These are phyloP conservation scores for Eupithecia vulgata DNA, from an alignment of 2,888 invertebrate genomes.

Conservation along the genomic window DNA sequence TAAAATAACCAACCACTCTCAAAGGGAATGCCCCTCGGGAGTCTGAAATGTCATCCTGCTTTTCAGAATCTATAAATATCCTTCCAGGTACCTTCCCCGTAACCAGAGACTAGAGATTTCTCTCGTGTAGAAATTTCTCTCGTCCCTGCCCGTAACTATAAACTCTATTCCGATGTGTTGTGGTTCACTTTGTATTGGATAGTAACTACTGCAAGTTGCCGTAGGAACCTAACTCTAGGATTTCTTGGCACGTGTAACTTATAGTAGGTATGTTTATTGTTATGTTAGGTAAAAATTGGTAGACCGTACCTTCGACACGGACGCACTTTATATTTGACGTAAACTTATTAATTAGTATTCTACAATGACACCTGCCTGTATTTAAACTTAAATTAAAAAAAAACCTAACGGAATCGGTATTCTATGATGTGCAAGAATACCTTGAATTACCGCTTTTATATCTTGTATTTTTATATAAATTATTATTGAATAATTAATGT, in stretches of 20 bases:
- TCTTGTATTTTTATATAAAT: too few relatives aligned
- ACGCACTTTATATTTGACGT: conserved; percentile 32
- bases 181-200: background rate
- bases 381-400: too few relatives aligned
- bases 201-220: too few relatives aligned
- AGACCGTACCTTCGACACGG: conserved; percentile 5
- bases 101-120: too few relatives aligned
- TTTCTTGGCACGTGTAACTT: conserved; percentile 19
- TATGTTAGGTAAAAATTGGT: background rate
- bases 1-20: background rate
- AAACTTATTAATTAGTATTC: conserved; percentile 31
- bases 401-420: too few relatives aligned
- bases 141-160: too few relatives aligned
- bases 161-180: background rate
- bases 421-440: too few relatives aligned
- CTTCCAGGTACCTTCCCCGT: background rate
- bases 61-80: background rate
- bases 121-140: too few relatives aligned
- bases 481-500: too few relatives aligned
- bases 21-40: background rate
- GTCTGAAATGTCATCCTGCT: background rate
- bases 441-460: too few relatives aligned
- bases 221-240: background rate
- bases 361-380: conserved; percentile 32
- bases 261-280: background rate